Conservation (phyloP, 2,113 vertebrate species). For the Cololabis saira region DNA sequence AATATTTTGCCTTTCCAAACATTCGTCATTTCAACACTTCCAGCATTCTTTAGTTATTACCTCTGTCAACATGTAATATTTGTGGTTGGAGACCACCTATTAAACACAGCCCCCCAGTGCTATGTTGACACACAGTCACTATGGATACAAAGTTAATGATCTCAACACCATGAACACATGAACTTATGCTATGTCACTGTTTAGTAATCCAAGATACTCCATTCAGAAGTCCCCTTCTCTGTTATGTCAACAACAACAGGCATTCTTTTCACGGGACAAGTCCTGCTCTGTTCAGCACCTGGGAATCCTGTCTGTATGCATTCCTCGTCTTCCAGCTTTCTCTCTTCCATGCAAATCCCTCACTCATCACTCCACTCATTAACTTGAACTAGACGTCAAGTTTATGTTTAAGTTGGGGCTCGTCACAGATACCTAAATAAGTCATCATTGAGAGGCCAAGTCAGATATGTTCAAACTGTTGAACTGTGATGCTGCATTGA, state of each 20-base stretch:
- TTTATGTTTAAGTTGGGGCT: constrained; percentile 11
- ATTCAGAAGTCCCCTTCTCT: constrained; percentile 55
- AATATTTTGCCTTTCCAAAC: constrained; percentile 32
- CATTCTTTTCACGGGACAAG: constrained; percentile 59
- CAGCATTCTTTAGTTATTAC: constrained; percentile 31
- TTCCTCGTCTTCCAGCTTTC: constrained; percentile 4
- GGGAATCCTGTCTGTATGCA: constrained; percentile 28
- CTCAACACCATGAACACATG: background rate
- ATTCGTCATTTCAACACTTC: constrained; percentile 49
- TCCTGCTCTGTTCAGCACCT: constrained; percentile 56
- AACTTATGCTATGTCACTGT: constrained; percentile 20
- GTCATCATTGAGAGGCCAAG: background rate
- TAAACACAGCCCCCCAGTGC: background rate
- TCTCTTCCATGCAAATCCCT: constrained; percentile 19
- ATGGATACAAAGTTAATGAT: constrained; percentile 34
- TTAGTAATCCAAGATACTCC: constrained; percentile 45
- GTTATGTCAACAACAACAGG: constrained; percentile 62
- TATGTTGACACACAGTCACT: constrained; percentile 51
- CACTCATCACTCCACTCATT: constrained; percentile 32
- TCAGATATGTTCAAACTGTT: background rate
- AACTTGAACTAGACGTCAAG: constrained; percentile 5
- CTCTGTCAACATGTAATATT: constrained; percentile 27
- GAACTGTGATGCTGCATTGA: background rate
- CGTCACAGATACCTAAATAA: background rate
- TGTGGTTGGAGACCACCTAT: constrained; percentile 36